Evolutionary conservation across 1,140 invertebrate genomes (phyloP), one percentile per base, ranked within the genome.

Genomic region (Apis florea): DNA sequence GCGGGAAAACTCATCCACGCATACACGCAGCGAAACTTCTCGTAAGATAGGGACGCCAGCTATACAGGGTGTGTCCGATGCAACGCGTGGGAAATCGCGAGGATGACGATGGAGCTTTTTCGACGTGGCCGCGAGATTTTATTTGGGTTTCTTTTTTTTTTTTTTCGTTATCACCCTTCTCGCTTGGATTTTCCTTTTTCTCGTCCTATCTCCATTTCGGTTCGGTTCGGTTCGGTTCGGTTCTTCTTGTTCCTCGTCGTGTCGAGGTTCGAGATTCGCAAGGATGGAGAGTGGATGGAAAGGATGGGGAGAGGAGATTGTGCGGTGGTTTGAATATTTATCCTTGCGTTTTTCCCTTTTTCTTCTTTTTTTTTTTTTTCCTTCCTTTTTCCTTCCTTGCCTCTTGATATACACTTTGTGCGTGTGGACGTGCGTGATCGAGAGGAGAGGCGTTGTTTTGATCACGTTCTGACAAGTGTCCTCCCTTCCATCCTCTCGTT

Each of bases 1-100:
- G 90, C 90, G 90, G 90, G 90, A 90, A 90, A 90, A 90, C 84
- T 82, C 81, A 75, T 72, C 59, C 68, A 85, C 87, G 85, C 87
- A 83, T 54, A 85, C 87, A 82, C 78, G 69, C 86, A 84, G 54
- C 66, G 26, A 40, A 47, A 66, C 56, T 56, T 82, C 72, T 59
- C 54, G 73, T 68, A 63, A 69, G 71, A 69, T 66, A 63, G 58
- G 58, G 31, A 59, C 63, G 72, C 72, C 63, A 58, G 24, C 54
- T 77, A 82, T 82, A 82, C 73, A 82, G 80, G 80, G 80, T 82
- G 80, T 82, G 80, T 82, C 80, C 80, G 80, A 63, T 70, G 73
- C 66, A 77, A 26, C 49, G 21, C 53, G 70, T 73, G 78, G 78
- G 79, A 82, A 82, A 24, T 40, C 70, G 31, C 31, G 31, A 5